Evolutionary conservation across 2,888 invertebrate genomes (phyloP).

Genomic region (Zygogramma bicolorata): DNA sequence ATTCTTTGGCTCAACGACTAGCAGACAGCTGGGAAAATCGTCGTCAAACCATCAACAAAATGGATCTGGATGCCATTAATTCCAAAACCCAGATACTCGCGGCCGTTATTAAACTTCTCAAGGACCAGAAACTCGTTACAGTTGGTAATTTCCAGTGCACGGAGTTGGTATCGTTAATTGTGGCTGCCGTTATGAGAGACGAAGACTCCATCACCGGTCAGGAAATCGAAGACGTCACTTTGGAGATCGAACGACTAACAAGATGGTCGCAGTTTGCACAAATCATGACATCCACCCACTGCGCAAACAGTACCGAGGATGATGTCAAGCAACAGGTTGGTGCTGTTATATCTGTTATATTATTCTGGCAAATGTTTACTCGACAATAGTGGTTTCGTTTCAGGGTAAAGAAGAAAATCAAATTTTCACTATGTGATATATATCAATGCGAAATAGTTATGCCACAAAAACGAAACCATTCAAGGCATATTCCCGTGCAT

Average conservation of each 20-base stretch:
- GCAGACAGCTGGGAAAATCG: slow-evolving; percentile 21
- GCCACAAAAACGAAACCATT: too few relatives aligned
- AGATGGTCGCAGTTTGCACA: slow-evolving; percentile 53
- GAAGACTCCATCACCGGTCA: slow-evolving; percentile 55
- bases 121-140: background rate
- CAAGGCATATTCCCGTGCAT: too few relatives aligned
- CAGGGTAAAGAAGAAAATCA: too few relatives aligned
- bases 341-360: too few relatives aligned
- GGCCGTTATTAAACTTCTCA: slow-evolving; percentile 40
- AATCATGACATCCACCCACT: background rate
- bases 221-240: slow-evolving; percentile 57
- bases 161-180: slow-evolving; percentile 48
- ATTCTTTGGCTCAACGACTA: background rate
- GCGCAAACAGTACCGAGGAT: slow-evolving; percentile 20
- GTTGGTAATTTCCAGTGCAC: background rate
- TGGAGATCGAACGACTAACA: slow-evolving; percentile 57
- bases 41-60: slow-evolving; percentile 44
- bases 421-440: too few relatives aligned
- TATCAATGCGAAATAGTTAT: too few relatives aligned
- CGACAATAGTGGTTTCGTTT: too few relatives aligned
- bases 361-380: too few relatives aligned
- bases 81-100: slow-evolving; percentile 51
- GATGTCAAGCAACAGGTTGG: background rate
- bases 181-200: slow-evolving; percentile 40
- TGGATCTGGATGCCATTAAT: slow-evolving; percentile 37